These are phyloP conservation scores for Amphipyra tragopoginis DNA, from an alignment of 2,888 invertebrate genomes.

Conservation along the genomic window DNA sequence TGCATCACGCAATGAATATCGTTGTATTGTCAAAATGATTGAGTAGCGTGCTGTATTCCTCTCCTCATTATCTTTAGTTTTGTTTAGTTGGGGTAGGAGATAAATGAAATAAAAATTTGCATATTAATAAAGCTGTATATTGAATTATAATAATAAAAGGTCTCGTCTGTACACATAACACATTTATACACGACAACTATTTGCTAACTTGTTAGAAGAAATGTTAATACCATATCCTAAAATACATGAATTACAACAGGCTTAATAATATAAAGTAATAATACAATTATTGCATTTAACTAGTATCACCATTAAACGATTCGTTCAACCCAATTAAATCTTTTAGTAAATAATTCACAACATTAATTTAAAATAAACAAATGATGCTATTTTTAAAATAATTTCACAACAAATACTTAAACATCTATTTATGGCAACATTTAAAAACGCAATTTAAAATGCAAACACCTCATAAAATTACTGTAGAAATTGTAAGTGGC, in stretches of 20 bases:
- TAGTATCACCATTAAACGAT: constrained; percentile 84
- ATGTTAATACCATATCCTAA: constrained; percentile 72
- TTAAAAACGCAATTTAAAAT: constrained; percentile 65
- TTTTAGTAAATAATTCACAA: constrained; percentile 79
- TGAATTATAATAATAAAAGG: constrained; percentile 80
- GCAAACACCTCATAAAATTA: constrained; percentile 47
- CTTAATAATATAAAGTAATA: constrained; percentile 64
- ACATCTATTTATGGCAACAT: constrained; percentile 78
- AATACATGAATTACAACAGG: constrained; percentile 74
- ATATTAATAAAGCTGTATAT: constrained; percentile 84
- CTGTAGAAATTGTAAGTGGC: constrained; percentile 42
- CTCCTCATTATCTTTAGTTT: no score
- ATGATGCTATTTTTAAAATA: constrained; percentile 60
- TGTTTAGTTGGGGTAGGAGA: no score
- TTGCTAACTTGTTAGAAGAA: constrained; percentile 66
- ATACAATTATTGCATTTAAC: constrained; percentile 77
- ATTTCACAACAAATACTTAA: constrained; percentile 69
- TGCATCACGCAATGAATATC: no score
- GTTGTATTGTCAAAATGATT: no score
- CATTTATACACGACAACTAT: constrained; percentile 74
- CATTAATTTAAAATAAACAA: constrained; percentile 74
- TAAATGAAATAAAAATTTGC: constrained; percentile 50
- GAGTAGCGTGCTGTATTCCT: no score
- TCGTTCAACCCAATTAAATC: constrained; percentile 73
- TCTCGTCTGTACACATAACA: constrained; percentile 83